phyloP scores from a whole-genome alignment of 1,140 invertebrate genomes.

The Lasioglossum baleicum region DNA sequence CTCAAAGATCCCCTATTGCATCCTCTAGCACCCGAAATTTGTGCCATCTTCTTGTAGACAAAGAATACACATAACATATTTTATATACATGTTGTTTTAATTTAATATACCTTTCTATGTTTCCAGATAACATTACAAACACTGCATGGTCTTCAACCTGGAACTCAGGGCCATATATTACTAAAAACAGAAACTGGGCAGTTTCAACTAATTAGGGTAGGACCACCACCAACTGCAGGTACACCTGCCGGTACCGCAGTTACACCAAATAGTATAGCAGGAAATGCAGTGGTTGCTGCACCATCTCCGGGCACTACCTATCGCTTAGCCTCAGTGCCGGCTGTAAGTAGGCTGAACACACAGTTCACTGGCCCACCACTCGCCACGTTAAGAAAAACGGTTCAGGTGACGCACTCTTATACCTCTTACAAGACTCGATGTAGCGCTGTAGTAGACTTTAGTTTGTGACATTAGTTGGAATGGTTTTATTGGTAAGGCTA shows the following conservation, averaged over 20 bases:
- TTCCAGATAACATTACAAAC: conserved; percentile 91
- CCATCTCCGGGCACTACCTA: conserved; percentile 79
- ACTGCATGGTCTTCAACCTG: conserved; percentile 89
- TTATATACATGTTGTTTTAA: conserved; percentile 14
- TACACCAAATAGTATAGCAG: conserved; percentile 82
- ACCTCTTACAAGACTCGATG: conserved; percentile 79
- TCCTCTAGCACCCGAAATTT: too few species aligned
- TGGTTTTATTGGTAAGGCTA: conserved; percentile 65
- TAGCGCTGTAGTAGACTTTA: conserved; percentile 74
- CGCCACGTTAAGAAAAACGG: conserved; percentile 81
- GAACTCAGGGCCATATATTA: conserved; percentile 91
- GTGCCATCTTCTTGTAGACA: too few species aligned
- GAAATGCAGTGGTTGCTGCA: conserved; percentile 74
- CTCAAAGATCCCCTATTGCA: too few species aligned
- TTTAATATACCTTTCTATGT: conserved; percentile 69
- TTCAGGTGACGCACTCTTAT: conserved; percentile 79
- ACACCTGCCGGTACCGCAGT: conserved; percentile 81
- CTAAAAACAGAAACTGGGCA: conserved; percentile 97
- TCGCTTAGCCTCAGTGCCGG: conserved; percentile 82
- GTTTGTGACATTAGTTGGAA: conserved; percentile 66
- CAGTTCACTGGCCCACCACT: conserved; percentile 83
- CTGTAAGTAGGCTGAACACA: conserved; percentile 81
- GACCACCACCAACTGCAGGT: conserved; percentile 83
- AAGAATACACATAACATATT: too few species aligned
- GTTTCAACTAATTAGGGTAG: conserved; percentile 93